phyloP scores from a whole-genome alignment of 2,797 vertebrate genomes.

The Enteromius fasciolatus region DNA sequence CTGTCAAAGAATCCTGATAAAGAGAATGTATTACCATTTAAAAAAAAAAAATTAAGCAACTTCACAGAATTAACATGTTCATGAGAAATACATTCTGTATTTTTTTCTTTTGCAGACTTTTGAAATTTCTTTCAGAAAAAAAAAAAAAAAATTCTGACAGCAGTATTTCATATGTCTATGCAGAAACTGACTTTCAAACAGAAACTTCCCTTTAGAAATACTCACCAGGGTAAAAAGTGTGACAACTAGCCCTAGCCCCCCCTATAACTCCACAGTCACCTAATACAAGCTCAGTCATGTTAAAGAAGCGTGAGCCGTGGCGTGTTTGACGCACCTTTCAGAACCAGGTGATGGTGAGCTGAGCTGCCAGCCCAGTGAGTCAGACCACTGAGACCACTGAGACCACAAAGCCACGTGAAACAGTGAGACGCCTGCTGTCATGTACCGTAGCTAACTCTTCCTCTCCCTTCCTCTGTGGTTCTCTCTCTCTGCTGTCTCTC shows the following conservation, averaged over 20 bases:
- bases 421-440: slow-evolving; percentile 67
- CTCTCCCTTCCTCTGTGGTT: slow-evolving; percentile 42
- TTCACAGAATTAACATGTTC: not conserved
- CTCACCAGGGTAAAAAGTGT: not conserved
- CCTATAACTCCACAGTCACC: not conserved
- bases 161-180: not conserved
- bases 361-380: slow-evolving; percentile 65
- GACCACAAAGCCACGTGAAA: slow-evolving; percentile 61
- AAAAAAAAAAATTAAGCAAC: not conserved
- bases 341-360: slow-evolving; percentile 59
- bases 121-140: not conserved
- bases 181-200: not conserved
- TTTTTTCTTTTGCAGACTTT: not conserved
- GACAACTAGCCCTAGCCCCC: not conserved
- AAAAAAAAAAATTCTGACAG: too few relatives aligned
- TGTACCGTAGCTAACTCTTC: slow-evolving; percentile 65
- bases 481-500: slow-evolving; percentile 22
- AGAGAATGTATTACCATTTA: not conserved
- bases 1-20: not conserved
- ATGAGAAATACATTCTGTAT: too few relatives aligned
- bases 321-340: slow-evolving; percentile 52
- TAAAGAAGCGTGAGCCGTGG: not conserved
- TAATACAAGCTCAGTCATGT: slow-evolving; percentile 12
- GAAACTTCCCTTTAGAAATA: not conserved
- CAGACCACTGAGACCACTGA: slow-evolving; percentile 61